Evolutionary conservation across 2,113 vertebrate species (phyloP), one percentile per base, ranked within the genome.

Genomic region (Amphiprion ocellaris): DNA sequence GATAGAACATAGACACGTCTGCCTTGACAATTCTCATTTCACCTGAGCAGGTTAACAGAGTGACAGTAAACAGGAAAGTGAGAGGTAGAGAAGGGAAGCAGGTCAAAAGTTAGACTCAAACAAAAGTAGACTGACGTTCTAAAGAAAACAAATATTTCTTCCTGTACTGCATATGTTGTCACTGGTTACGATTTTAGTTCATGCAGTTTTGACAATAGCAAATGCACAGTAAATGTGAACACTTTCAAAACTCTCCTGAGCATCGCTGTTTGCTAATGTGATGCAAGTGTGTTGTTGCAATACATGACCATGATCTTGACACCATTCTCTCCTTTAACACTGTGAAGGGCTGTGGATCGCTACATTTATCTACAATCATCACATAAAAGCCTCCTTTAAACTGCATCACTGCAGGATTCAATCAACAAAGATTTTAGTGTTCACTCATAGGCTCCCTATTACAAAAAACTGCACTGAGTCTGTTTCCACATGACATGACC

Each of bases 331-430:
- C 6, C 55, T 73, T 60, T 24, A 58, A 33, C 10, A 53, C 52
- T 10, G 7, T 28, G 17, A 21, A 75, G 47, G 17, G 53, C 28
- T 55, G 28, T 59, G 24, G 66, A 53, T 77, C 33, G 28, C 44
- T 63, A 73, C 65, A 68, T 66, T 77, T 81, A 69, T 52, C n/a
- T 81, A 19, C 49, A 61, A 55, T 53, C 69, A 68, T 64, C 49
- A 11, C 37, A 72, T 30, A 24, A 80, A 75, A 80, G 54, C 5
- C 23, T 12, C 5, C 8, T 67, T 74, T 44, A 62, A 26, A 17
- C 16, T 30, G 33, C 60, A 50, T 73, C 58, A 41, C 67, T 60
- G 28, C 21, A 54, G 56, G 39, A 39, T 61, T 61, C 19, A 44
- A 47, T 52, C 47, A 65, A 69, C 46, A 33, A 10, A 26, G 26